Conservation (phyloP, 2,113 vertebrate species). For the Apteryx mantelli region DNA sequence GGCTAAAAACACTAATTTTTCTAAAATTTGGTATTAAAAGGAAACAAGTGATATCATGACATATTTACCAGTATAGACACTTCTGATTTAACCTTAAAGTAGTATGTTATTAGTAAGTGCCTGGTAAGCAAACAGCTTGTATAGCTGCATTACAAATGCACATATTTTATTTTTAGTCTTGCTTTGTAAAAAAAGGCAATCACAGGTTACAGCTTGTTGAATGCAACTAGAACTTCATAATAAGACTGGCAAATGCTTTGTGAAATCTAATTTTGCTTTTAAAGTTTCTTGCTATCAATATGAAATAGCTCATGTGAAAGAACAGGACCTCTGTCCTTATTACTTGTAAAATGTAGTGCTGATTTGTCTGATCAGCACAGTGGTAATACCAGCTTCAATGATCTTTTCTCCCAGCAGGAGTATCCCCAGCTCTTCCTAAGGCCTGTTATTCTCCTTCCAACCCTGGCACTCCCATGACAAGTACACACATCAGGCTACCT, state of each 20-base stretch:
- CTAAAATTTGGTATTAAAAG: neutral
- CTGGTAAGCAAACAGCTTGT: neutral
- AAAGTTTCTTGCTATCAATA: too few relatives aligned
- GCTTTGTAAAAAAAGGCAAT: neutral
- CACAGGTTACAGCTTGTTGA: neutral
- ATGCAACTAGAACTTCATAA: neutral
- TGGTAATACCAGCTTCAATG: too few relatives aligned
- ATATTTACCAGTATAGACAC: rapidly evolving
- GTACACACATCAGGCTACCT: neutral
- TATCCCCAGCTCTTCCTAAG: neutral
- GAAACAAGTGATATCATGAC: neutral
- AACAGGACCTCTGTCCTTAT: too few relatives aligned
- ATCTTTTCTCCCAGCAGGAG: too few relatives aligned
- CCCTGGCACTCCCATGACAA: neutral
- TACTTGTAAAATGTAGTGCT: too few relatives aligned
- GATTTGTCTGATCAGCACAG: too few relatives aligned
- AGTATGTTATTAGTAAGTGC: neutral
- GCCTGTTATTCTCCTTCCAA: neutral
- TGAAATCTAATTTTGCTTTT: neutral
- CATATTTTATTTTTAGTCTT: neutral
- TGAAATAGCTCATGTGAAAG: too few relatives aligned
- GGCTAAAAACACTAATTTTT: neutral
- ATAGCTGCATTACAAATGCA: neutral
- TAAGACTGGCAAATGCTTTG: neutral
- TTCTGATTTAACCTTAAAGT: neutral